Evolutionary conservation across 2,888 invertebrate species (phyloP), one percentile per base, ranked within the genome.

Genomic region (Neoascia interrupta): DNA sequence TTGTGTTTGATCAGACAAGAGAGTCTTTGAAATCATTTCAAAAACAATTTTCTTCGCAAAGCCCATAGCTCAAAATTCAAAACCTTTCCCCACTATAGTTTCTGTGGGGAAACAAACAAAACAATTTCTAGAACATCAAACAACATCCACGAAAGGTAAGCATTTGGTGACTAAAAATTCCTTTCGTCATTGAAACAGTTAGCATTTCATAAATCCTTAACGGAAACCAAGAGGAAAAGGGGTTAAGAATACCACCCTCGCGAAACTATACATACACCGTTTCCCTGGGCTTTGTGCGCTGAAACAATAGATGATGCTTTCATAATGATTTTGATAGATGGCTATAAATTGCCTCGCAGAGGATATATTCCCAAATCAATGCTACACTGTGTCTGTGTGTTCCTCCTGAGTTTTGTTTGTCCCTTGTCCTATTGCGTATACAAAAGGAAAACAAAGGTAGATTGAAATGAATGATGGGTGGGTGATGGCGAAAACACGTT

Each of bases 301-400:
- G 63, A 80, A 80, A 80, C 80, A 80, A 80, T 69, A 56, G 80
- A 80, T 69, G 80, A 74, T 63, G 60, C 80, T 69, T 74, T 74
- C 79, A 73, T 80, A 80, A 80, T 80, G 74, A 74, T 69, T 80
- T 80, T 80, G 80, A 80, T 80, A 53, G 80, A 80, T 80, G 47
- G 47, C 69, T 15, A 74, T 69, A 63, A 80, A 80, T 80, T 74
- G 47, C 51, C 26, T 54, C 54, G 37, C 37, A 58, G 64, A 64
- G 79, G 66, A 73, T 72, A 51, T 54, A 51, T 37, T 56, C 47
- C 21, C 36, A 16, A 51, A 53, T 53, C 58, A 53, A 11, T 28
- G 15, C 26, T 15, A 31, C 8, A 31, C 37, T 51, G 53, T 37
- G 39, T 49, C 5, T 36, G 18, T n/a, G 16, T 15, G 13, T 5